Evolutionary conservation across 2,888 invertebrate genomes (phyloP).

Genomic region (Polymixis flavicincta): DNA sequence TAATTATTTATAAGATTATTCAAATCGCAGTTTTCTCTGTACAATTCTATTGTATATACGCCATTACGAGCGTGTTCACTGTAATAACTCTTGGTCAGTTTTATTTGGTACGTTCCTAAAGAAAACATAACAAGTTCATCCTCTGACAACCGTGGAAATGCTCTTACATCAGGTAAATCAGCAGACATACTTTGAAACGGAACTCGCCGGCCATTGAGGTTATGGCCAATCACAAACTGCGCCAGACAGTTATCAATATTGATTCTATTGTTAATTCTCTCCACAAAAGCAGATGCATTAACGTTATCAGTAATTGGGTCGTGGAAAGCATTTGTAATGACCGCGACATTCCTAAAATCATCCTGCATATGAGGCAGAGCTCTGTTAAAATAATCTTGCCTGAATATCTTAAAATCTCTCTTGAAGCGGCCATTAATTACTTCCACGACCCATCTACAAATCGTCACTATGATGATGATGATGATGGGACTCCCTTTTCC

Average conservation of each 20-base stretch:
- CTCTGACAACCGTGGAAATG: background rate
- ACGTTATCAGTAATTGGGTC: no score
- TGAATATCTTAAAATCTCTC: no score
- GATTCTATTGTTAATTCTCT: background rate
- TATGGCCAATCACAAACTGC: background rate
- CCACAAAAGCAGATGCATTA: no score
- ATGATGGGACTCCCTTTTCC: no score
- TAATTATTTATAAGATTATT: background rate
- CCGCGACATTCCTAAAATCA: no score
- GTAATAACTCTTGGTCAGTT: background rate
- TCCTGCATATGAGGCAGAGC: no score
- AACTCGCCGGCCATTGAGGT: background rate
- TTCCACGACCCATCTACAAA: no score
- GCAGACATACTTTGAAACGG: background rate
- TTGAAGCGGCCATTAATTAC: no score
- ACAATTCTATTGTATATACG: background rate
- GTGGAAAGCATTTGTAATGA: no score
- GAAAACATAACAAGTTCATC: background rate
- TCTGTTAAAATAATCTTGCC: no score
- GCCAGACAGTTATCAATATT: slow-evolving; percentile 2
- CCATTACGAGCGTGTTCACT: background rate
- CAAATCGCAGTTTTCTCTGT: background rate
- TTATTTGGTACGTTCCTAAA: background rate
- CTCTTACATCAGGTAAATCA: background rate
- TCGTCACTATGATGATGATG: no score